Evolutionary conservation across 2,797 vertebrate species (phyloP).

Genomic region (Heteromormyrus szaboi): DNA sequence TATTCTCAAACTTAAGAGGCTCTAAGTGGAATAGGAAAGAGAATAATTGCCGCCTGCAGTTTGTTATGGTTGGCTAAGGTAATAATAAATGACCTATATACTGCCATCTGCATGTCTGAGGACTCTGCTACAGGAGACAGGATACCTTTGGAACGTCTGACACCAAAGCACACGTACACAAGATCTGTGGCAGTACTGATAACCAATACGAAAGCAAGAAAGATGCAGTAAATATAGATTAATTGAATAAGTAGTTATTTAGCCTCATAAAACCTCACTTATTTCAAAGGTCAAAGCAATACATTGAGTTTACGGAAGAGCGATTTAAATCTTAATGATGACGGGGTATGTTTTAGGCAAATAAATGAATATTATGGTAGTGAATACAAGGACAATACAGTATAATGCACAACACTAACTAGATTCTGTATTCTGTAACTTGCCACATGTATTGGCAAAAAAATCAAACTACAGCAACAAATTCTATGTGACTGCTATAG

Average conservation of each 20-base stretch:
- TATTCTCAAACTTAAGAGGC: neutral
- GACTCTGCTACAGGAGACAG: neutral
- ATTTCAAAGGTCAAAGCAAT: neutral
- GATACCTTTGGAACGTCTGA: neutral
- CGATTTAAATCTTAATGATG: neutral
- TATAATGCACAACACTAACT: neutral
- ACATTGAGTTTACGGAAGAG: neutral
- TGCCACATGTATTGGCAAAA: neutral
- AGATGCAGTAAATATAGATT: neutral
- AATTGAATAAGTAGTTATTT: neutral
- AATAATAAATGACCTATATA: neutral
- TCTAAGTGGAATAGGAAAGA: neutral
- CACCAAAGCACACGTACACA: neutral
- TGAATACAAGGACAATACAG: neutral
- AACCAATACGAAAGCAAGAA: neutral
- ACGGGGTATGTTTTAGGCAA: neutral
- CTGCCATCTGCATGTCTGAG: neutral
- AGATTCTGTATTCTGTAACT: neutral
- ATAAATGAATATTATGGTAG: neutral
- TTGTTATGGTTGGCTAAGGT: neutral
- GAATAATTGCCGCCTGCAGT: neutral
- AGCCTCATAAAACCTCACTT: neutral
- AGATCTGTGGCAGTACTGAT: neutral
- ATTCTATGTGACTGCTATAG: neutral
- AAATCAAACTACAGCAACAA: neutral